Evolutionary conservation across 1,140 invertebrate genomes (phyloP).

Genomic region (Medauroidea extradentata): DNA sequence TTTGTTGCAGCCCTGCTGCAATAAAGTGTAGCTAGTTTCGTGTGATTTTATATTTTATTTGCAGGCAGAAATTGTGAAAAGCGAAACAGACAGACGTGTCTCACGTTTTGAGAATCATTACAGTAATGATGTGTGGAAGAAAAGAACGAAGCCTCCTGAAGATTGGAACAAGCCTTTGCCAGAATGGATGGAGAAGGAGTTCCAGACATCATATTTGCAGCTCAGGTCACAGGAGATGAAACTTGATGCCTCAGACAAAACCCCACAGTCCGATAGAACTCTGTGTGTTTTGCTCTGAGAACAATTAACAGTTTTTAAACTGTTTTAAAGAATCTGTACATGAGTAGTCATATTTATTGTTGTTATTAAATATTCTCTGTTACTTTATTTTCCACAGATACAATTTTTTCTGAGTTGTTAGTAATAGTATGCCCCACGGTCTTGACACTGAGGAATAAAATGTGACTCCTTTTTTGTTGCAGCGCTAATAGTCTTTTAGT

Average conservation of each 20-base stretch:
- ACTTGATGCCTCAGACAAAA: conserved; percentile 29
- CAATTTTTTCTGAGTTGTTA: no score
- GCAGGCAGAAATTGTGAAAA: conserved; percentile 62
- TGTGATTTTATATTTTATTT: conserved; percentile 26
- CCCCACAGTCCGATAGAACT: background rate
- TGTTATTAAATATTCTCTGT: no score
- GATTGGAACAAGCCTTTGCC: conserved; percentile 78
- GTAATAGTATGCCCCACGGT: no score
- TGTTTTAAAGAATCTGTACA: no score
- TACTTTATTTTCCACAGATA: no score
- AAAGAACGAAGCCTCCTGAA: conserved; percentile 63
- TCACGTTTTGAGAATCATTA: conserved; percentile 60
- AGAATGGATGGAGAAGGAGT: conserved; percentile 61
- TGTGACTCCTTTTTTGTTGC: no score
- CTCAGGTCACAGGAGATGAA: conserved; percentile 57
- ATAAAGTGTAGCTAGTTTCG: conserved; percentile 2
- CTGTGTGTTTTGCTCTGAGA: conserved; percentile 5
- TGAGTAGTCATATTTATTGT: no score
- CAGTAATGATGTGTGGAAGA: conserved; percentile 72
- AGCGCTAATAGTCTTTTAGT: no score
- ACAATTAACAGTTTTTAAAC: no score
- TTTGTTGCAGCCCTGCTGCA: background rate
- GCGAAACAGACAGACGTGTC: conserved; percentile 60
- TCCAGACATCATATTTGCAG: conserved; percentile 60
- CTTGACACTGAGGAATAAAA: no score